A percentile compares a stretch with the other conserved stretches of the same genome.
Conservation (phyloP, 2,113 vertebrate species). For the Ammodytes dubius region DNA sequence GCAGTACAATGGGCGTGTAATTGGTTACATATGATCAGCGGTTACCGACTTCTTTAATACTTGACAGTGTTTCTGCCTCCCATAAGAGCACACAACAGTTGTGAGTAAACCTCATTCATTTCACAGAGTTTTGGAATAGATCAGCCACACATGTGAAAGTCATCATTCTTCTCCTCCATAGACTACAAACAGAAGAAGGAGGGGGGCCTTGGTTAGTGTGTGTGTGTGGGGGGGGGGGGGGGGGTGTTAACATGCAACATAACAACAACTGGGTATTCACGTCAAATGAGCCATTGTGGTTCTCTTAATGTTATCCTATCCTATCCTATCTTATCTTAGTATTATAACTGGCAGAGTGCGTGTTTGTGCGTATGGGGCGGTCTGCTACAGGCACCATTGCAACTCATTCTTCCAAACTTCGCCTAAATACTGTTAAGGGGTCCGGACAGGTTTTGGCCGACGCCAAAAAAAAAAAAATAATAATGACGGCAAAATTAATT, state of each 20-base stretch:
- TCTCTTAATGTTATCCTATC: constrained; percentile 10
- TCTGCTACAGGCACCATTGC: background rate
- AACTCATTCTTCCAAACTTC: too few relatives aligned
- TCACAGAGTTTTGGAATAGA: constrained; percentile 32
- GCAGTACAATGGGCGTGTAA: constrained; percentile 18
- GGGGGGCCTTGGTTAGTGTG: background rate
- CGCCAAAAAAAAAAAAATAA: too few relatives aligned
- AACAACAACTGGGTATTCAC: background rate
- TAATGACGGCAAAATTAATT: too few relatives aligned
- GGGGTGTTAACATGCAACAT: constrained; percentile 2
- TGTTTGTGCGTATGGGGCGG: too few relatives aligned
- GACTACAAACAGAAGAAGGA: constrained; percentile 5
- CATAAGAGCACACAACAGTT: background rate
- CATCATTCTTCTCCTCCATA: background rate
- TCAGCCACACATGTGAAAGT: constrained; percentile 46
- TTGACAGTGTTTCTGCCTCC: constrained; percentile 2
- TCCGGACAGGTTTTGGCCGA: too few relatives aligned
- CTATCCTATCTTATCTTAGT: background rate
- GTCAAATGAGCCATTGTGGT: background rate
- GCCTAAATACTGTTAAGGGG: too few relatives aligned
- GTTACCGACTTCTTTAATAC: constrained; percentile 17
- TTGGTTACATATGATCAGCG: constrained; percentile 40
- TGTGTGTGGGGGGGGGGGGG: background rate
- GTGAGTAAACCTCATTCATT: constrained; percentile 14
- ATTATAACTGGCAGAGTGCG: too few relatives aligned